Percentiles rank a stretch among this genome's conserved stretches.
Conservation (phyloP, 2,888 invertebrate genomes). For the Pandemis cinnamomeana region DNA sequence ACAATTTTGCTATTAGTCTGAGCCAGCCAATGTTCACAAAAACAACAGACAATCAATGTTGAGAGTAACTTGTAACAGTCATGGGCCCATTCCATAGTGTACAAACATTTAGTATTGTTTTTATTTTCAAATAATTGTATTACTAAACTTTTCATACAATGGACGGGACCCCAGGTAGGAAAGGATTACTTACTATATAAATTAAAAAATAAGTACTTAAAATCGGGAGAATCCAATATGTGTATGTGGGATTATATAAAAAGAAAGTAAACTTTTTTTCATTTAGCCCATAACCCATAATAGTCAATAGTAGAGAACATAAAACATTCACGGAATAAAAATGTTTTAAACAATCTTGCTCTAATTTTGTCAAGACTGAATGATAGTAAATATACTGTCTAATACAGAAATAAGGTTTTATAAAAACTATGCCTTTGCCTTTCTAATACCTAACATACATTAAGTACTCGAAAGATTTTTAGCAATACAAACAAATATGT, state of each 20-base stretch:
- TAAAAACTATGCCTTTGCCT: no score
- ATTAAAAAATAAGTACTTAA: neutral
- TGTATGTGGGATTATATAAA: no score
- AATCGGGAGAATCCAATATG: no score
- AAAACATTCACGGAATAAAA: no score
- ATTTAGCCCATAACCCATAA: no score
- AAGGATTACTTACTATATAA: neutral
- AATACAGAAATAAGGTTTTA: no score
- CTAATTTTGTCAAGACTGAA: no score
- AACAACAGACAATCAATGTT: constrained; percentile 37
- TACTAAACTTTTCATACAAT: constrained; percentile 3
- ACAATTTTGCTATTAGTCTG: constrained; percentile 14
- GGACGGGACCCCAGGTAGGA: constrained; percentile 4
- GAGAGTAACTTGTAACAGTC: constrained; percentile 46
- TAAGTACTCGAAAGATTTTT: neutral
- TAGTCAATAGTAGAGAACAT: no score
- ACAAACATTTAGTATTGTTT: neutral
- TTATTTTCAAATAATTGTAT: neutral
- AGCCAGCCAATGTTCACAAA: constrained; percentile 21
- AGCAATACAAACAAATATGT: neutral
- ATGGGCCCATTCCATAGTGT: constrained; percentile 19
- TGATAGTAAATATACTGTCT: no score
- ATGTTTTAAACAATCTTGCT: no score
- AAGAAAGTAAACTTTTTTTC: no score
- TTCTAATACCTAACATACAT: neutral